A percentile compares a stretch with the other conserved stretches of the same genome.
phyloP scores from a whole-genome alignment of 1,140 invertebrate species.

The Anastrepha ludens region DNA sequence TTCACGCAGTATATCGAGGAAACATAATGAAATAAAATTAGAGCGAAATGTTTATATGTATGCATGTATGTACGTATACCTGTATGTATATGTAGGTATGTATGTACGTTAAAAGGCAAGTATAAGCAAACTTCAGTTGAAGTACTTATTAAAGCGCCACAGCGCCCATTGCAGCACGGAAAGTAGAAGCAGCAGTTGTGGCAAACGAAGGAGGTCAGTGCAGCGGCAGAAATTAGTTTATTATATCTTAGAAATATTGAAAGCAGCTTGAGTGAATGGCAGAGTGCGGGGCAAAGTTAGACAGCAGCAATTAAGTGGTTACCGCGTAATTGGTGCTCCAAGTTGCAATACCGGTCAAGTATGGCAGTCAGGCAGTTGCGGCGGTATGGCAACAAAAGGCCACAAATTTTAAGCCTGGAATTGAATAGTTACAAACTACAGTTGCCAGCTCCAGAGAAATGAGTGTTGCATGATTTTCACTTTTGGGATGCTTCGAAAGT shows the following conservation, averaged over 20 bases:
- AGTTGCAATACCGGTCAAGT: constrained; percentile 27
- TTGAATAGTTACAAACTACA: constrained; percentile 12
- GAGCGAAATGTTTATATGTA: neutral
- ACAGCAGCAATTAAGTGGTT: constrained; percentile 28
- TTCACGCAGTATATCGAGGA: too few species aligned
- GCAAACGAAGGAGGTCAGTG: neutral
- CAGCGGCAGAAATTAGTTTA: neutral
- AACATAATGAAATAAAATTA: neutral
- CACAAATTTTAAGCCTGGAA: neutral
- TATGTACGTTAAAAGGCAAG: too few species aligned
- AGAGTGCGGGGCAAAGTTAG: neutral
- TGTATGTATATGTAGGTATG: neutral
- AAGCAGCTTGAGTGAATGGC: neutral
- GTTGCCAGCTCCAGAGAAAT: constrained; percentile 31
- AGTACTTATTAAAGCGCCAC: neutral
- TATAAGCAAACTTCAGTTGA: neutral
- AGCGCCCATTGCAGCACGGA: neutral
- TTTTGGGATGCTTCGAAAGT: neutral
- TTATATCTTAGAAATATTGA: neutral
- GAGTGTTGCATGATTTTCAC: constrained; percentile 21
- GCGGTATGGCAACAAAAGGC: neutral
- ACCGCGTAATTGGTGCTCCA: constrained; percentile 41
- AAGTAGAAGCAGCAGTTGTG: neutral
- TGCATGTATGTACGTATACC: too few species aligned
- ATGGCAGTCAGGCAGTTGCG: neutral